Conservation (phyloP, 2,888 invertebrate genomes). For the Entomobrya proxima region DNA sequence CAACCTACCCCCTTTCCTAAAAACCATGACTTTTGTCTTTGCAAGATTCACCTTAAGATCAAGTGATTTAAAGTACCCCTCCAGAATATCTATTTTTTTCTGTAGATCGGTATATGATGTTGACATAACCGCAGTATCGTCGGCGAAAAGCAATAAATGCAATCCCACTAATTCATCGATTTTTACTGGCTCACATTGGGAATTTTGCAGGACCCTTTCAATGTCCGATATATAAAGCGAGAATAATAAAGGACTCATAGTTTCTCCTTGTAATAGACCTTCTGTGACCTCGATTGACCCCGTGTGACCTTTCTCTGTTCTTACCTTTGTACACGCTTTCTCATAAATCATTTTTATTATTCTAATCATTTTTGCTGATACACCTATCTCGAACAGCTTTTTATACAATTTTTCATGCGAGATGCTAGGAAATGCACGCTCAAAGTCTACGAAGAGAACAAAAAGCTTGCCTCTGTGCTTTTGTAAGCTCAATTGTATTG, state of each 20-base stretch:
- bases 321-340: neutral
- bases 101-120: neutral
- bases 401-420: constrained; percentile 23
- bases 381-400: neutral
- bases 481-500: no score
- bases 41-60: no score
- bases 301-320: neutral
- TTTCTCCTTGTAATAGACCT: no score
- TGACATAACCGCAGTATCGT: neutral
- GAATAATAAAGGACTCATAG: no score
- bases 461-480: no score
- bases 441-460: constrained; percentile 46
- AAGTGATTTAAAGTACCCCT: no score
- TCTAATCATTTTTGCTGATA: constrained; percentile 14
- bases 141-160: neutral
- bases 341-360: constrained; percentile 5
- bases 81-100: neutral
- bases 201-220: no score
- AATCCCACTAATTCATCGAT: neutral
- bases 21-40: neutral
- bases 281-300: neutral
- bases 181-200: no score
- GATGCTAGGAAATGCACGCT: constrained; percentile 39
- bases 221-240: no score
- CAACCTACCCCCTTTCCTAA: neutral